Percentiles rank a stretch among this genome's conserved stretches.
Conservation (phyloP, 2,888 invertebrate species). For the Podabrus alpinus region DNA sequence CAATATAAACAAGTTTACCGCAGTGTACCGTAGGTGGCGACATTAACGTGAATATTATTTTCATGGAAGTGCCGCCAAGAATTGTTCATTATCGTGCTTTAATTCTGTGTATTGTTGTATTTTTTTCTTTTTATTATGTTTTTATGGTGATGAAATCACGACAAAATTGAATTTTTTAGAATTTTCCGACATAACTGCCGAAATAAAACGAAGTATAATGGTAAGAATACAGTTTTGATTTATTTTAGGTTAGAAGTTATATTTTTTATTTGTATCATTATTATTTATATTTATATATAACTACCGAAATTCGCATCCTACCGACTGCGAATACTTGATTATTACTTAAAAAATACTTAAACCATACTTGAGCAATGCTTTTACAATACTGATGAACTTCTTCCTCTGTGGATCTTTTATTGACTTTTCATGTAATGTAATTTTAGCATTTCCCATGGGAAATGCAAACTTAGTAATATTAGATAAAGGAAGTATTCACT, state of each 20-base stretch:
- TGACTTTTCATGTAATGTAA: too few species aligned
- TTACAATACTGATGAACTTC: too few species aligned
- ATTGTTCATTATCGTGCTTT: background rate
- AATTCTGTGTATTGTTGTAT: background rate
- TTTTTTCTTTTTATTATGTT: background rate
- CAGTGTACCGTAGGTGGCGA: background rate
- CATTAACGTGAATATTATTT: background rate
- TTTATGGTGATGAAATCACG: background rate
- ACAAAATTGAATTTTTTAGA: conserved; percentile 80
- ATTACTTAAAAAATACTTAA: too few species aligned
- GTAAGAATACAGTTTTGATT: conserved; percentile 61
- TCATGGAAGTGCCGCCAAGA: background rate
- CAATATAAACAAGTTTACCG: background rate
- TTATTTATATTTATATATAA: too few species aligned
- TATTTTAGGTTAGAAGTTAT: background rate
- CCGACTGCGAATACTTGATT: too few species aligned
- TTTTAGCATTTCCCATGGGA: too few species aligned
- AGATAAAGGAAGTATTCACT: too few species aligned
- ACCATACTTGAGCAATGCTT: too few species aligned
- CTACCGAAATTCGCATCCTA: too few species aligned
- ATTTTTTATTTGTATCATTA: too few species aligned
- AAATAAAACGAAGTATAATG: conserved; percentile 85
- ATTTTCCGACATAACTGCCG: conserved; percentile 82
- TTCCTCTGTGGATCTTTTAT: too few species aligned
- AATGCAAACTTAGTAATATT: too few species aligned